These are phyloP conservation scores for Sarcophaga rosellei DNA, from an alignment of 2,888 invertebrate genomes.

Conservation along the genomic window DNA sequence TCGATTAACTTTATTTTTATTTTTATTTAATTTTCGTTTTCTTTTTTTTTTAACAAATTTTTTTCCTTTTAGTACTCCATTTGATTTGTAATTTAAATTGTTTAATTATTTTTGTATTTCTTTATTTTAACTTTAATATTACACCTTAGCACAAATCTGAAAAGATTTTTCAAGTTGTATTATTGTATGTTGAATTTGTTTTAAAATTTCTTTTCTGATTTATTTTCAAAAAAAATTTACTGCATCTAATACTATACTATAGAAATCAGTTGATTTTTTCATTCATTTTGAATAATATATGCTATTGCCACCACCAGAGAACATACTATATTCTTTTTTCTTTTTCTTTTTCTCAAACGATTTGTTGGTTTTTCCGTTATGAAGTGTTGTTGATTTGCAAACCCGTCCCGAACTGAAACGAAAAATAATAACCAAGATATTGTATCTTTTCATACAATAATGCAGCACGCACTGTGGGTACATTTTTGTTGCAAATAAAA, in stretches of 20 bases:
- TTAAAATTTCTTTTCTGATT: constrained; percentile 30
- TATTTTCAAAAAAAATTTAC: constrained; percentile 46
- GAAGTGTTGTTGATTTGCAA: constrained; percentile 79
- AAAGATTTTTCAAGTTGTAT: constrained; percentile 1
- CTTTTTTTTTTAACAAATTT: constrained; percentile 58
- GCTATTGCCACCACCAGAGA: constrained; percentile 50
- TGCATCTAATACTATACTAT: constrained; percentile 66
- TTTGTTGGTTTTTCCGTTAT: constrained; percentile 71
- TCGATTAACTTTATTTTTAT: constrained; percentile 65
- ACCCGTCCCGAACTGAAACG: constrained; percentile 81
- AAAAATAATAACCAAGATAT: constrained; percentile 74
- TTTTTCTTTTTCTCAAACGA: constrained; percentile 62
- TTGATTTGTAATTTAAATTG: constrained; percentile 40
- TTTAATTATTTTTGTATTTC: not conserved
- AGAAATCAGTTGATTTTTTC: constrained; percentile 61
- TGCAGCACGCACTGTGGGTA: constrained; percentile 71
- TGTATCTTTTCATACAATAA: constrained; percentile 74
- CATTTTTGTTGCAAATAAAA: constrained; percentile 59
- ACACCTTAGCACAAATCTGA: not conserved
- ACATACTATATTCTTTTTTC: constrained; percentile 56
- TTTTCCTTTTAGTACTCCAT: constrained; percentile 54
- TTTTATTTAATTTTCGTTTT: constrained; percentile 62
- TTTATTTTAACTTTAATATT: constrained; percentile 11
- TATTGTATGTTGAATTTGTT: constrained; percentile 3
- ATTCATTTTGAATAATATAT: constrained; percentile 60